A percentile compares a stretch with the other conserved stretches of the same genome.
phyloP scores from a whole-genome alignment of 1,140 invertebrate species.

The Pogonomyrmex californicus region DNA sequence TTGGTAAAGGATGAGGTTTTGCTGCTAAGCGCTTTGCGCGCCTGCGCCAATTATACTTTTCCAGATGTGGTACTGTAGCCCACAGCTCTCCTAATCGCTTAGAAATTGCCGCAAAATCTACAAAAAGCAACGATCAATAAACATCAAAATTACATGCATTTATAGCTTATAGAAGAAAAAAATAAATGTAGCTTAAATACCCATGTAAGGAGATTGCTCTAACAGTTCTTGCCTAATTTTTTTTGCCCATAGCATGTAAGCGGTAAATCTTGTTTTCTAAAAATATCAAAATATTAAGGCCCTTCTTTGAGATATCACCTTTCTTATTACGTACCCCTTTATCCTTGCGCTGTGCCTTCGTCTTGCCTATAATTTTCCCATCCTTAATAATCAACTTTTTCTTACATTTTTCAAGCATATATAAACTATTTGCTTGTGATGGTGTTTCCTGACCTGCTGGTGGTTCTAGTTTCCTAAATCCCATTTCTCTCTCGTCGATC shows the following conservation, averaged over 20 bases:
- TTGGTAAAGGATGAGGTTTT: conserved; percentile 82
- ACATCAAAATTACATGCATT: conserved; percentile 74
- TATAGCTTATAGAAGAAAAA: conserved; percentile 38
- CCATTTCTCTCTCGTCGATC: conserved; percentile 85
- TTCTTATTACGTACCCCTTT: conserved; percentile 89
- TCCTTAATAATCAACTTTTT: conserved; percentile 92
- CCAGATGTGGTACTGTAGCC: conserved; percentile 90
- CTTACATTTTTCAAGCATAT: conserved; percentile 93
- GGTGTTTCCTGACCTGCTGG: conserved; percentile 86
- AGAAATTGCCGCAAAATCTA: conserved; percentile 93
- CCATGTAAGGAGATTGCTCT: conserved; percentile 92
- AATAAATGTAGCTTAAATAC: conserved; percentile 82
- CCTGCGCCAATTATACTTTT: conserved; percentile 91
- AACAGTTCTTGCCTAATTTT: conserved; percentile 92
- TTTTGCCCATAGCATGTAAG: conserved; percentile 96
- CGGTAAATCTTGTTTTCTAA: conserved; percentile 93
- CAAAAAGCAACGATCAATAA: conserved; percentile 79
- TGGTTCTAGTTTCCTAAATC: conserved; percentile 87
- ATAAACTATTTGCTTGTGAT: conserved; percentile 89
- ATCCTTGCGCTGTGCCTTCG: conserved; percentile 92
- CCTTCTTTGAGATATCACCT: conserved; percentile 52
- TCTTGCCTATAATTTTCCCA: conserved; percentile 90
- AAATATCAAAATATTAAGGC: conserved; percentile 74
- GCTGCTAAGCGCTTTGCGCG: conserved; percentile 91
- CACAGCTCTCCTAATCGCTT: conserved; percentile 94